A percentile compares a stretch with the other conserved stretches of the same genome.
Evolutionary conservation across 2,797 vertebrate species (phyloP).

Genomic region (Micromesistius poutassou): DNA sequence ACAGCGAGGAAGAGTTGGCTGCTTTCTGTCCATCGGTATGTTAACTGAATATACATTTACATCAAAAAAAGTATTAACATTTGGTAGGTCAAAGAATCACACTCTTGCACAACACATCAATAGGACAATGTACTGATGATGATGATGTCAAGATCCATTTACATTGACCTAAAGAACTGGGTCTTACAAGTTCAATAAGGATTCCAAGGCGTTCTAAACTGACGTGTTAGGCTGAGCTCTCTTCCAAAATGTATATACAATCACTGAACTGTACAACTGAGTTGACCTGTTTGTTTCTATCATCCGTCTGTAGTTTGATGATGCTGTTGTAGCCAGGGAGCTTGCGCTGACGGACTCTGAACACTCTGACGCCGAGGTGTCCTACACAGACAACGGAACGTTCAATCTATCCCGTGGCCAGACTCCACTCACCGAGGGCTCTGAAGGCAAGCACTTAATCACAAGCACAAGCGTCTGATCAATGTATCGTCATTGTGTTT

Average conservation of each 20-base stretch:
- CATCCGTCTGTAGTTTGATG: conserved; percentile 81
- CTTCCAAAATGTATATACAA: not conserved
- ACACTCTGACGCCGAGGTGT: conserved; percentile 93
- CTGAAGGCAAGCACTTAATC: conserved; percentile 74
- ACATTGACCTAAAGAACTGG: not conserved
- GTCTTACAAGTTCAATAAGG: not conserved
- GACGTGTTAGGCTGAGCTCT: not conserved
- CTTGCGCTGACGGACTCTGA: conserved; percentile 91
- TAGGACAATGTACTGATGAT: not conserved
- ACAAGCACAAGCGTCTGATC: not conserved
- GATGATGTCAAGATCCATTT: not conserved
- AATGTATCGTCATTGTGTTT: conserved; percentile 21
- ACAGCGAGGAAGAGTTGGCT: conserved; percentile 95
- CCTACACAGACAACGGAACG: conserved; percentile 93
- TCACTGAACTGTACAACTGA: not conserved
- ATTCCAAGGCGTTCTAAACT: not conserved
- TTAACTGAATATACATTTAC: not conserved
- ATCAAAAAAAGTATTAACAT: not conserved
- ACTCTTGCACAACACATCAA: not conserved
- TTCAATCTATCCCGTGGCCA: conserved; percentile 96
- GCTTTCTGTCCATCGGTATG: conserved; percentile 91
- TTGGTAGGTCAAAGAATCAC: not conserved
- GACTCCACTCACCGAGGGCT: conserved; percentile 94
- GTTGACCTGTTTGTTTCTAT: not conserved
- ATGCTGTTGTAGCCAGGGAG: conserved; percentile 84